A percentile compares a stretch with the other conserved stretches of the same genome.
These are phyloP conservation scores for Anneissia japonica DNA, from an alignment of 35 echinoderm and acorn worm genomes.

Conservation along the genomic window DNA sequence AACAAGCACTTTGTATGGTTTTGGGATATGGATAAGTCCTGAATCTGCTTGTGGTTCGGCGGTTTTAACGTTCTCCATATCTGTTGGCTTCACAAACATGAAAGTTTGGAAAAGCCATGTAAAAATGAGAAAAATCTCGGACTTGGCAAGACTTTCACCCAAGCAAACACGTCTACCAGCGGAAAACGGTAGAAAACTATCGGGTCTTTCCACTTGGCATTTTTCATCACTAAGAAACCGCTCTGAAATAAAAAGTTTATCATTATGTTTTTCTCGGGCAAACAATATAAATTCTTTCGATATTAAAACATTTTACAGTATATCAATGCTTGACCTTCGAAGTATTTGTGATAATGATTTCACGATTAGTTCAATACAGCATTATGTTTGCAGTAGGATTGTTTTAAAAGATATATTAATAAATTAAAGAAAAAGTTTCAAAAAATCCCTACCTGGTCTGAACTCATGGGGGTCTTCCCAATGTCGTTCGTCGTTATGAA, in stretches of 20 bases:
- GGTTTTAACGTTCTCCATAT: not conserved
- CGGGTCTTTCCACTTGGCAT: conserved; percentile 14
- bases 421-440: too few relatives aligned
- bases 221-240: conserved; percentile 51
- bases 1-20: conserved; percentile 27
- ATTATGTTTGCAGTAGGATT: too few relatives aligned
- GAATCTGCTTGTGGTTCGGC: not conserved
- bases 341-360: too few relatives aligned
- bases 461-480: conserved; percentile 64
- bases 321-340: too few relatives aligned
- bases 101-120: conserved; percentile 49
- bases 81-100: conserved; percentile 35
- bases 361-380: too few relatives aligned
- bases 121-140: conserved; percentile 40
- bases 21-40: conserved; percentile 1
- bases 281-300: too few relatives aligned
- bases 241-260: conserved; percentile 11
- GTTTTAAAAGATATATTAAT: too few relatives aligned
- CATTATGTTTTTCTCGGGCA: not conserved
- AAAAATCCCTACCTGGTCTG: conserved; percentile 80
- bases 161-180: conserved; percentile 42
- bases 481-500: conserved; percentile 62
- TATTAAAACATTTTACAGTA: too few relatives aligned
- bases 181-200: conserved; percentile 41
- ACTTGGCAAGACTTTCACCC: conserved; percentile 39